A percentile compares a stretch with the other conserved stretches of the same genome.
Evolutionary conservation across 2,888 invertebrate species (phyloP).

Genomic region (Celastrina argiolus): DNA sequence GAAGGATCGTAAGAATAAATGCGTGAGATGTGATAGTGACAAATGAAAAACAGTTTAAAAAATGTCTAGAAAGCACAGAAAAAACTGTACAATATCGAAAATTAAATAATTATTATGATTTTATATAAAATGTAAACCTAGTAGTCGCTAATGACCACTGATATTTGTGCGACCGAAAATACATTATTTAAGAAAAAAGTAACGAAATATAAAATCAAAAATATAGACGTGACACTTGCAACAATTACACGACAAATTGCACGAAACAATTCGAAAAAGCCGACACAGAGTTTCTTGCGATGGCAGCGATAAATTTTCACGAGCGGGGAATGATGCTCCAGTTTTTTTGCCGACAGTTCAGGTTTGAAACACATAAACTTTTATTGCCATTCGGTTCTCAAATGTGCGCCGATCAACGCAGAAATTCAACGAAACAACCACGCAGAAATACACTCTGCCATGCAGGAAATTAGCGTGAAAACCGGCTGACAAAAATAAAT

Average conservation of each 20-base stretch:
- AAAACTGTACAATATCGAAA: no score
- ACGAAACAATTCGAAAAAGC: conserved; percentile 45
- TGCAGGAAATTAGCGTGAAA: background rate
- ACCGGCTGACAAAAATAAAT: background rate
- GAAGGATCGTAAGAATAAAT: no score
- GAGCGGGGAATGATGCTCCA: conserved; percentile 53
- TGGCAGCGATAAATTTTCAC: conserved; percentile 67
- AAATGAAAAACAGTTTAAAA: no score
- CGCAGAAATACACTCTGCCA: background rate
- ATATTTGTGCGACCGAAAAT: no score
- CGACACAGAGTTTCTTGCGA: conserved; percentile 46
- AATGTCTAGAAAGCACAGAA: no score
- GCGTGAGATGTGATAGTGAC: no score
- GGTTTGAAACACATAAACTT: conserved; percentile 53
- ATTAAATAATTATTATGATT: no score
- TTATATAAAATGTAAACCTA: no score
- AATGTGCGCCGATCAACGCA: conserved; percentile 23
- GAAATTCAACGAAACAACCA: background rate
- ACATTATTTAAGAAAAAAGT: no score
- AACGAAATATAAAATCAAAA: background rate
- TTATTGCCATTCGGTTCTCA: conserved; percentile 46
- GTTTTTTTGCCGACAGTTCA: conserved; percentile 49
- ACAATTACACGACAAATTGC: conserved; percentile 45
- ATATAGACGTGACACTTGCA: conserved; percentile 16
- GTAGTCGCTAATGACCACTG: no score